phyloP scores from a whole-genome alignment of 1,140 invertebrate species.

The Riptortus pedestris region DNA sequence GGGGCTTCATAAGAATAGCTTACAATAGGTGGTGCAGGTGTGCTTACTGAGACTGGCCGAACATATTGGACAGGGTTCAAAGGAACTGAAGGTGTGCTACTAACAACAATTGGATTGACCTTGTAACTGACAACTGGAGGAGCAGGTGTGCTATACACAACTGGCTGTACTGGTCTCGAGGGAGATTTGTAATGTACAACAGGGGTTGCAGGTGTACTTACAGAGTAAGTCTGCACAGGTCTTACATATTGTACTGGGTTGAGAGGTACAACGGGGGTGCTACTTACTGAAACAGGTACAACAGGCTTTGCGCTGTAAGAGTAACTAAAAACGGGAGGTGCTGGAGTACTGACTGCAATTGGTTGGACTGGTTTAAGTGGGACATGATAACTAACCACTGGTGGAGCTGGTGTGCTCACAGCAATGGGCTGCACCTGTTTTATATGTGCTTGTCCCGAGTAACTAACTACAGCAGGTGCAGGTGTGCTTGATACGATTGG shows the following conservation, averaged over 20 bases:
- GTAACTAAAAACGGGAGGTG: slow-evolving; percentile 10
- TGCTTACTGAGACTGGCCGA: neutral
- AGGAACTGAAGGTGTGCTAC: neutral
- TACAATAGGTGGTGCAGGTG: slow-evolving; percentile 21
- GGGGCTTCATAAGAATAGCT: slow-evolving; percentile 21
- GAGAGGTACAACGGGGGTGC: slow-evolving; percentile 24
- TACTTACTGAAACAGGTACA: slow-evolving; percentile 17
- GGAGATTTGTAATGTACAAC: slow-evolving; percentile 13
- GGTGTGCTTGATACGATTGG: neutral
- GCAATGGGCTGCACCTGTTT: neutral
- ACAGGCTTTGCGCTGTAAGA: slow-evolving; percentile 6
- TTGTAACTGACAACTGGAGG: slow-evolving; percentile 20
- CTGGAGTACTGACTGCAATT: slow-evolving; percentile 24
- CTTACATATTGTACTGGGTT: slow-evolving; percentile 28
- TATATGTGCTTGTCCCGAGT: slow-evolving; percentile 12
- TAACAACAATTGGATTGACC: slow-evolving; percentile 19
- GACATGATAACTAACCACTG: slow-evolving; percentile 6
- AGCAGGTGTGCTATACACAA: slow-evolving; percentile 18
- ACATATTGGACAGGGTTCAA: neutral
- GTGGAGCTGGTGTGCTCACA: slow-evolving; percentile 20
- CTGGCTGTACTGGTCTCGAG: neutral
- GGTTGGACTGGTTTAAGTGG: neutral
- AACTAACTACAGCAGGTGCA: slow-evolving; percentile 5
- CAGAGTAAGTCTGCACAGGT: slow-evolving; percentile 9
- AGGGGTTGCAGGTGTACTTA: neutral